Percentiles rank a stretch among this genome's conserved stretches.
These are phyloP conservation scores for Rhinella marina DNA, from an alignment of 2,797 vertebrate species.

Conservation along the genomic window DNA sequence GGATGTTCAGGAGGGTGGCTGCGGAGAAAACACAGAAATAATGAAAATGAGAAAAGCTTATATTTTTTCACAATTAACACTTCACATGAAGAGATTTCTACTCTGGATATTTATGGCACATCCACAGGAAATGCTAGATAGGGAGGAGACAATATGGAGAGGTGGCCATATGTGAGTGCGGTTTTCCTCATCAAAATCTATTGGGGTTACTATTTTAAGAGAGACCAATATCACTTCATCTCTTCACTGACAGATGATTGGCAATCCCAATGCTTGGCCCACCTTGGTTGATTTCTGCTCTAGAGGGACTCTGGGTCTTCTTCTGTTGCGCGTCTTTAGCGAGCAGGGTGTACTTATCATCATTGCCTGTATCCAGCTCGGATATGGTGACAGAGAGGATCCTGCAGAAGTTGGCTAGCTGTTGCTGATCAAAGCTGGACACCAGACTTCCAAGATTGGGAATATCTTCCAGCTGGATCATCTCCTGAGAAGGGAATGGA, in stretches of 20 bases:
- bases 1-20: slow-evolving; percentile 95
- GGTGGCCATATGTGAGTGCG: too few species aligned
- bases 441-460: slow-evolving; percentile 91
- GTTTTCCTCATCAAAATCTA: background rate
- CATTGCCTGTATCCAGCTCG: slow-evolving; percentile 92
- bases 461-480: slow-evolving; percentile 96
- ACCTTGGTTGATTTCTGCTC: slow-evolving; percentile 97
- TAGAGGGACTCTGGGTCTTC: slow-evolving; percentile 86
- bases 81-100: too few species aligned
- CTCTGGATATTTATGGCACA: too few species aligned
- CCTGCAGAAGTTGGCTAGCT: slow-evolving; percentile 97
- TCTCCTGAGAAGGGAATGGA: slow-evolving; percentile 79
- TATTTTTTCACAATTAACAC: background rate
- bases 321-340: slow-evolving; percentile 97
- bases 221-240: too few species aligned
- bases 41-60: background rate
- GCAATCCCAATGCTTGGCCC: background rate
- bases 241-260: background rate
- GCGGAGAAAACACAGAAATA: slow-evolving; percentile 17
- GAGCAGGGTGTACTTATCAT: slow-evolving; percentile 96
- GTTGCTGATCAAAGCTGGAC: slow-evolving; percentile 97
- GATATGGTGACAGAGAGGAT: slow-evolving; percentile 98
- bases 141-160: too few species aligned
- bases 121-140: too few species aligned
- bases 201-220: too few species aligned